Evolutionary conservation across 1,140 invertebrate genomes (phyloP).

Genomic region (Aphis craccivora): DNA sequence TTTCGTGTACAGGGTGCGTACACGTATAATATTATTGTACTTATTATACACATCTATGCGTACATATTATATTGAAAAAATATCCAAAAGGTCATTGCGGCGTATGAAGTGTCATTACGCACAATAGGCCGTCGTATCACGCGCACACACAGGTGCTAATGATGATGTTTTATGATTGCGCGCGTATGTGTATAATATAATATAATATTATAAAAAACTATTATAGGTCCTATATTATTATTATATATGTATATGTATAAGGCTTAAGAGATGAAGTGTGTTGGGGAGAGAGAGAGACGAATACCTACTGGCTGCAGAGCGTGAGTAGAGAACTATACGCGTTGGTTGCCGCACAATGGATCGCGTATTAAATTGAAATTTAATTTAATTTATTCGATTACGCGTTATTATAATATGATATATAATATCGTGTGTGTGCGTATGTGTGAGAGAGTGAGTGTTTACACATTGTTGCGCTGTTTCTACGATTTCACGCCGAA

Average conservation of each 20-base stretch:
- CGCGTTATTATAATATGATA: not conserved
- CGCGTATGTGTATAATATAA: not conserved
- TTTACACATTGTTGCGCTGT: not conserved
- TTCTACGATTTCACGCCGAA: conserved; percentile 13
- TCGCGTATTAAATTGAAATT: conserved; percentile 29
- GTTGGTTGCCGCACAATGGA: conserved; percentile 4
- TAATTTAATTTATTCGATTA: conserved; percentile 30
- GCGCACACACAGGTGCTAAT: conserved; percentile 38
- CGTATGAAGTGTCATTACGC: conserved; percentile 35
- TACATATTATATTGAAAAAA: not conserved
- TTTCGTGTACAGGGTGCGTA: not conserved
- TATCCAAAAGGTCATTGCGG: conserved; percentile 9
- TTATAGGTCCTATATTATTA: conserved; percentile 5
- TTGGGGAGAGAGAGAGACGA: not conserved
- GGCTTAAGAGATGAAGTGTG: not conserved
- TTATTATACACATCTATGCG: not conserved
- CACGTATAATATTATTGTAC: not conserved
- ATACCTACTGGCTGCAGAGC: not conserved
- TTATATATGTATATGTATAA: not conserved
- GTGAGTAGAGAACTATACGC: not conserved
- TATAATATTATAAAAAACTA: conserved; percentile 1
- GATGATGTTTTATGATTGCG: conserved; percentile 51
- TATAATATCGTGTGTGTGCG: not conserved
- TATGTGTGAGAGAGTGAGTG: not conserved
- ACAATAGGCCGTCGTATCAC: conserved; percentile 18